Evolutionary conservation across 23 tunicate genomes (phyloP), one percentile per base, ranked within the genome.

Genomic region (Diplosoma virens): DNA sequence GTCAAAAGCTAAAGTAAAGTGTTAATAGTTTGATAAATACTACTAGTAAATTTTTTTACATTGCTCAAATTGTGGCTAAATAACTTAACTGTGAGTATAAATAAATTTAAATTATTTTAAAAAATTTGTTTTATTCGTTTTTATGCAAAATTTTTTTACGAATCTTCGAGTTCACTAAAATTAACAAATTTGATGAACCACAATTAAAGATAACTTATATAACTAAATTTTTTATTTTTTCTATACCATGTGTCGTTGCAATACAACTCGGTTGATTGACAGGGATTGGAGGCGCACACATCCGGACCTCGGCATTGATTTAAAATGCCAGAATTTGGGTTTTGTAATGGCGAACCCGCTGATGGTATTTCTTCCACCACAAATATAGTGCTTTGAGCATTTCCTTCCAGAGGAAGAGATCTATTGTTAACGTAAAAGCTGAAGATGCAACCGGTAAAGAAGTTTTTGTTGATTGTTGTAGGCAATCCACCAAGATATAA

Each of bases 231-330:
- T n/a, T n/a, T n/a, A n/a, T n/a, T n/a, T n/a, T n/a, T n/a, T n/a
- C n/a, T n/a, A n/a, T 47, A 82, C 87, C 87, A 82, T n/a, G 75
- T 64, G 29, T 82, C 87, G n/a, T 45, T 61, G 80, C 87, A 82
- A 32, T 47, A 72, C 24, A 60, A 37, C 31, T 26, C 50, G 11
- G 54, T 47, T 18, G 41, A 7, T 46, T 25, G 32, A 75, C 87
- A 82, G 9, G 87, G 87, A 23, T 75, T 75, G 21, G 87, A 61
- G 3, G 81, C 80, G 45, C 87, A 82, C 20, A 82, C 87, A 48
- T 75, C 75, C 11, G 52, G 35, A 26, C 87, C 87, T 16, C 21
- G 23, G 47, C 87, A 82, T 11, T 81, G 81, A 3, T 26, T 60
- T 28, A 34, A 45, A 1, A 71, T 72, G 27, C 22, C 32, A 34